Evolutionary conservation across 2,888 invertebrate genomes (phyloP), one percentile per base, ranked within the genome.

Genomic region (Callyntrura guangdongensis): DNA sequence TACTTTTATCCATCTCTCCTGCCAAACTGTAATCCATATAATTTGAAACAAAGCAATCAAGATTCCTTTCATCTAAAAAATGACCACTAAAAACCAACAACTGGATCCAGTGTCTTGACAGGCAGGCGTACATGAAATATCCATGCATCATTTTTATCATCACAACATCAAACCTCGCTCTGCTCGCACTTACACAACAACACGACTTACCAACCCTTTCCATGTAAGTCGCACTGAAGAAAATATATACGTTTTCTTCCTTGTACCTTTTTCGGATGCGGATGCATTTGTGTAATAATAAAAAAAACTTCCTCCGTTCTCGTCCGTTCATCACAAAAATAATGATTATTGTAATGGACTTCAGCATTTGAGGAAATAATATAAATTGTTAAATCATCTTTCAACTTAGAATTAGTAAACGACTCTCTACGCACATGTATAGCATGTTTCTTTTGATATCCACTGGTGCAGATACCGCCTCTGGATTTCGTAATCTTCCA

Each of bases 331-430:
- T 14, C 77, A 77, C 77, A 25, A 77, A n/a, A 77, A 77, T 53
- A 77, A 56, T 77, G 25, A 77, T 77, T 56, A 77, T 77, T 77
- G 53, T 77, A 77, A 77, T 77, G 25, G 53, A 53, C 77, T 77
- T 45, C 53, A 56, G 56, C 77, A 77, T 25, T 77, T 56, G 49
- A 77, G 56, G 74, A 56, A 77, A 77, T 77, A 53, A 77, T 25
- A 77, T n/a, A 72, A 47, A 69, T 22, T 72, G 77, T 53, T 22
- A 22, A 56, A 53, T 56, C 53, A 77, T 77, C 53, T n/a, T 77
- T 77, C 77, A 77, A 53, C 22, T 53, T 77, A 5, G 22, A 22
- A 22, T 67, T 27, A 67, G 27, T 22, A 5, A 67, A 22, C 12
- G 11, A 25, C 64, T 67, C 27, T 27, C 4, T 5, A 25, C 36